These are phyloP conservation scores for Myodes glareolus DNA, from an alignment of 2,113 vertebrate genomes.

Conservation along the genomic window DNA sequence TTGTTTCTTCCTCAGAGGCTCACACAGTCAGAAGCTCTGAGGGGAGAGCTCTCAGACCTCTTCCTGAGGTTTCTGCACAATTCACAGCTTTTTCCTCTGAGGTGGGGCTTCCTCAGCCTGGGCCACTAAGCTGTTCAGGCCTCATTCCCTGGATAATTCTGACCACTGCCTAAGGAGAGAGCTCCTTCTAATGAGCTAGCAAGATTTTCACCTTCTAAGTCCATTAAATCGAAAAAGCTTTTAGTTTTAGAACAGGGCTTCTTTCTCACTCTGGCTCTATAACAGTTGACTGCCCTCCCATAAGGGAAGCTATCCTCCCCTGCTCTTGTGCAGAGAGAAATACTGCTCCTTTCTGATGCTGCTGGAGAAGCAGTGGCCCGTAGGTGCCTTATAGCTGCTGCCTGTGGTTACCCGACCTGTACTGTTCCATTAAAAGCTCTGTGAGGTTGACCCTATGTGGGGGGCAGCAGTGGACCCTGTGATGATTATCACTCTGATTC, in stretches of 20 bases:
- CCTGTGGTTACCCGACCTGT: conserved; percentile 16
- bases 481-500: conserved; percentile 15
- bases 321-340: not conserved
- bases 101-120: not conserved
- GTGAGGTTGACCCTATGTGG: not conserved
- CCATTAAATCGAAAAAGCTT: conserved; percentile 60
- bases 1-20: too few relatives aligned
- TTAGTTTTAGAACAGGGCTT: conserved; percentile 42
- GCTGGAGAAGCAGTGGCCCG: not conserved
- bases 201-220: conserved; percentile 42
- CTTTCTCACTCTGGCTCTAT: not conserved
- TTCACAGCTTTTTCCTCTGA: not conserved
- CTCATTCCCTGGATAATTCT: not conserved
- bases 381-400: not conserved
- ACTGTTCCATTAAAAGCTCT: conserved; percentile 59
- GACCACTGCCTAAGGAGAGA: not conserved
- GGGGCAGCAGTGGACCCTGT: not conserved
- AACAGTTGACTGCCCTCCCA: not conserved
- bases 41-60: not conserved
- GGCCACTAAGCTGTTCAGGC: not conserved
- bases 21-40: not conserved
- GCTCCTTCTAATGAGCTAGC: not conserved
- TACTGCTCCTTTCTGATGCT: not conserved
- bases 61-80: not conserved
- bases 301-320: not conserved